Evolutionary conservation across 2,888 invertebrate genomes (phyloP).

Genomic region (Bruchidius siliquastri): DNA sequence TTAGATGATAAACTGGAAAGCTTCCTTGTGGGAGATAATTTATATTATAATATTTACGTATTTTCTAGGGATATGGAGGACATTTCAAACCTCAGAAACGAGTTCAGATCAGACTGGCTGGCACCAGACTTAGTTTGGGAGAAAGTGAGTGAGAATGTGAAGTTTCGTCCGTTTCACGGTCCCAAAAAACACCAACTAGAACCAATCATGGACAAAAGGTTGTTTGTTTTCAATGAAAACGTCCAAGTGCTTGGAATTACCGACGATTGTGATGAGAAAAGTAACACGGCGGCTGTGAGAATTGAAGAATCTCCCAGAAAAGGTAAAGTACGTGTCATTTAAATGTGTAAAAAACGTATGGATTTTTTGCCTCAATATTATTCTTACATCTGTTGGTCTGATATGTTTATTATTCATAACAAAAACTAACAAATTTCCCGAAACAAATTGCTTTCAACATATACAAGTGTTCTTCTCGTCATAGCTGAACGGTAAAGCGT

Average conservation of each 20-base stretch:
- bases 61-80: conserved; percentile 54
- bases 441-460: no score
- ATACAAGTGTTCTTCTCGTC: no score
- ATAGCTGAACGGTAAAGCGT: no score
- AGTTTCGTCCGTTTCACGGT: conserved; percentile 50
- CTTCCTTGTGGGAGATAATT: no score
- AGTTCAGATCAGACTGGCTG: conserved; percentile 55
- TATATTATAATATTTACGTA: no score
- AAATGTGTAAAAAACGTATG: no score
- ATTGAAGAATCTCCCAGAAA: conserved; percentile 25
- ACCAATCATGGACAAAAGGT: conserved; percentile 58
- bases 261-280: conserved; percentile 54
- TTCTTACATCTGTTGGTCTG: no score
- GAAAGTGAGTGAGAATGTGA: conserved; percentile 58
- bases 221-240: conserved; percentile 68
- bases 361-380: no score
- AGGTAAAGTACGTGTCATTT: conserved; percentile 16
- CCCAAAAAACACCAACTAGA: conserved; percentile 45
- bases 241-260: conserved; percentile 62
- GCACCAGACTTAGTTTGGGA: conserved; percentile 68
- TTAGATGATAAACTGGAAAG: no score
- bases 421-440: no score
- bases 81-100: conserved; percentile 40
- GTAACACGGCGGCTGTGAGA: conserved; percentile 20
- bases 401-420: no score